Percentiles rank a stretch among this genome's conserved stretches.
These are phyloP conservation scores for Latrodectus hesperus DNA, from an alignment of 2,888 invertebrate genomes.

Conservation along the genomic window DNA sequence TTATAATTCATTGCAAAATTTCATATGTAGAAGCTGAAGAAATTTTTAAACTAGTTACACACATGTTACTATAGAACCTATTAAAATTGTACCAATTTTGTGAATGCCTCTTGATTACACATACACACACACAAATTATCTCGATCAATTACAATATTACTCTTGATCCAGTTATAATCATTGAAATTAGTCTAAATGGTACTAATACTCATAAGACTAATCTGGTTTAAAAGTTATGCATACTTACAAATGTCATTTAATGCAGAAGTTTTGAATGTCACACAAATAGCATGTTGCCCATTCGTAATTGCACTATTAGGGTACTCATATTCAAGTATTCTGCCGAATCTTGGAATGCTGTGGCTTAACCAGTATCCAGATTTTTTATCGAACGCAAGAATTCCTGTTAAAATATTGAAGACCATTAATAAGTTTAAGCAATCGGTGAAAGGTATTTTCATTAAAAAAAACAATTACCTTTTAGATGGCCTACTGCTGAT, in stretches of 20 bases:
- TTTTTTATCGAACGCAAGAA: constrained; percentile 82
- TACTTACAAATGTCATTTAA: constrained; percentile 82
- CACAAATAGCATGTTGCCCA: constrained; percentile 92
- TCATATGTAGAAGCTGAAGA: too few relatives aligned
- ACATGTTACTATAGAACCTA: too few relatives aligned
- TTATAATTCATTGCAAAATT: too few relatives aligned
- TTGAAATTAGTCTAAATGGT: too few relatives aligned
- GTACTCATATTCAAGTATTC: constrained; percentile 77
- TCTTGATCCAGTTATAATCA: too few relatives aligned
- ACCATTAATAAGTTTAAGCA: background rate
- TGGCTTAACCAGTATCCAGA: constrained; percentile 92
- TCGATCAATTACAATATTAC: too few relatives aligned
- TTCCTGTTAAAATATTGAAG: constrained; percentile 75
- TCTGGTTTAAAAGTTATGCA: background rate
- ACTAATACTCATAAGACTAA: background rate
- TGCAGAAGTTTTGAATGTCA: constrained; percentile 82
- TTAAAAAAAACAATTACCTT: constrained; percentile 17
- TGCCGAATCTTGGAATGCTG: constrained; percentile 91
- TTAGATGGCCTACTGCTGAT: constrained; percentile 39
- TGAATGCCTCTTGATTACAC: too few relatives aligned
- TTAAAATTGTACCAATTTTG: too few relatives aligned
- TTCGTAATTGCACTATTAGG: constrained; percentile 84
- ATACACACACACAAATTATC: too few relatives aligned
- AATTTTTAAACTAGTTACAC: too few relatives aligned
- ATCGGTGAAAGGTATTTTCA: background rate